phyloP scores from a whole-genome alignment of 2,113 vertebrate species.

The Megaptera novaeangliae region DNA sequence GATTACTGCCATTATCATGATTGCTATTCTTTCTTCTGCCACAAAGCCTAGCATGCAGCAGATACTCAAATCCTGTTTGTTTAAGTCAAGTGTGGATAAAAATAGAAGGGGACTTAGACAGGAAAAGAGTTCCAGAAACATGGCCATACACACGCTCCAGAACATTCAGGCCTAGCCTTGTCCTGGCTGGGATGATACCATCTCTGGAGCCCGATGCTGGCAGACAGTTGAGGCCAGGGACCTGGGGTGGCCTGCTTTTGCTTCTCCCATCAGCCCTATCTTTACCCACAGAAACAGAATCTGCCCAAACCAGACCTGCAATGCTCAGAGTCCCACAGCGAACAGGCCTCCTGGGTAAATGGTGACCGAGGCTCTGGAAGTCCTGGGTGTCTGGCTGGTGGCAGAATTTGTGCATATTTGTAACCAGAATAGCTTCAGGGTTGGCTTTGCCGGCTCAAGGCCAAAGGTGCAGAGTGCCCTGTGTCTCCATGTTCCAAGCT shows the following conservation, averaged over 20 bases:
- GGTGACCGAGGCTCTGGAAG: background rate
- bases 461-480: background rate
- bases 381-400: background rate
- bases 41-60: background rate
- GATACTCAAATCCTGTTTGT: background rate
- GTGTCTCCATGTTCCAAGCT: background rate
- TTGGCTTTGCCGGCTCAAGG: background rate
- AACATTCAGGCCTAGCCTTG: background rate
- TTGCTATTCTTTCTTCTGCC: background rate
- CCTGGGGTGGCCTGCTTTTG: background rate
- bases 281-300: background rate
- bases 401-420: background rate
- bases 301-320: background rate
- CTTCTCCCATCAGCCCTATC: background rate
- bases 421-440: background rate
- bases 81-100: background rate
- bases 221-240: background rate
- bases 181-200: background rate
- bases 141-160: fast-evolving
- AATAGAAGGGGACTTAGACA: background rate
- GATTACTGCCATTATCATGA: background rate
- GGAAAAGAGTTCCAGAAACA: background rate
- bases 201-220: background rate
- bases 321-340: background rate
- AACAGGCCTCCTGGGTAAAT: background rate